phyloP scores from a whole-genome alignment of 1,140 invertebrate genomes.

The Apolygus lucorum region DNA sequence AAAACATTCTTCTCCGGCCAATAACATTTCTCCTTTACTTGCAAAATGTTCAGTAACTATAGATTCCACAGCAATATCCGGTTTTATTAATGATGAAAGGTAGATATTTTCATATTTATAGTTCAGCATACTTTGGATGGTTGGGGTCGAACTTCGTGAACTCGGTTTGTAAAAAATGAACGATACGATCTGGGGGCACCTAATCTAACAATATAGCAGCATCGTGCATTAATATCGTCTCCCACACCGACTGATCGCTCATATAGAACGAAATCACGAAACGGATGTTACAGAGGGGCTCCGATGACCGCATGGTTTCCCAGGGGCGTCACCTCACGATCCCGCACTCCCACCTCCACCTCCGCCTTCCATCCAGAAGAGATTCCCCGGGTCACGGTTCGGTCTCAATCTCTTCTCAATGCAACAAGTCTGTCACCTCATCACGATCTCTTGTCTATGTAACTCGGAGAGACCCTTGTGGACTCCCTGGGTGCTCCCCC shows the following conservation, averaged over 20 bases:
- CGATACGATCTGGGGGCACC: too few species aligned
- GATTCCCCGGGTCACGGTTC: neutral
- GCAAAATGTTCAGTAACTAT: too few species aligned
- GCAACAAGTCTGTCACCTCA: neutral
- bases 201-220: too few species aligned
- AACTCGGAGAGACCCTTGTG: neutral
- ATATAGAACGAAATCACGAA: neutral
- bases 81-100: too few species aligned
- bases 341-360: too few species aligned
- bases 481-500: neutral
- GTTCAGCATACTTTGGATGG: too few species aligned
- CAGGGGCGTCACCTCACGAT: neutral
- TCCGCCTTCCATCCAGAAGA: neutral
- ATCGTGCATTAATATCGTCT: neutral
- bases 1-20: too few species aligned
- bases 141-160: too few species aligned
- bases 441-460: neutral
- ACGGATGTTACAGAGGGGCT: neutral
- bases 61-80: too few species aligned
- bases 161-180: too few species aligned
- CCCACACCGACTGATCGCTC: neutral
- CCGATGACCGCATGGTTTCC: neutral
- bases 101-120: too few species aligned
- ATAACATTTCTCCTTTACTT: too few species aligned
- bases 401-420: neutral